Evolutionary conservation across 2,113 vertebrate genomes (phyloP).

Genomic region (Otus sunia): DNA sequence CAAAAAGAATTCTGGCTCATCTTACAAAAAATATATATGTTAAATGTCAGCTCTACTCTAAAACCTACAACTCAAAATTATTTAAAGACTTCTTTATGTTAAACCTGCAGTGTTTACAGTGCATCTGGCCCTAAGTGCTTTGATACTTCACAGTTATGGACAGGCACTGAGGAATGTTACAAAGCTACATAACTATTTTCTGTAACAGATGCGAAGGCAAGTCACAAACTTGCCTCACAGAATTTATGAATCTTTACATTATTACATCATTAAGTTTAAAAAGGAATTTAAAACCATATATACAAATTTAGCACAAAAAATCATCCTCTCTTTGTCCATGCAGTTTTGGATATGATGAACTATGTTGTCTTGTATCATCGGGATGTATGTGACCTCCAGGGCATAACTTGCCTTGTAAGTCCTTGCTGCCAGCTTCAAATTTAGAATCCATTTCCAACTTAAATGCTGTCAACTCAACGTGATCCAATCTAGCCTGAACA

Average conservation of each 20-base stretch:
- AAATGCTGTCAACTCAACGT: constrained; percentile 67
- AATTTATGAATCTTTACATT: constrained; percentile 79
- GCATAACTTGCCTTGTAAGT: constrained; percentile 78
- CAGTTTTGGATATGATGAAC: constrained; percentile 77
- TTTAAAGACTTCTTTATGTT: constrained; percentile 83
- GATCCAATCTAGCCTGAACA: constrained; percentile 70
- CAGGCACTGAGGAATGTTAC: constrained; percentile 98
- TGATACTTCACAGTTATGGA: constrained; percentile 91
- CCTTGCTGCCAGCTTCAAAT: constrained; percentile 75
- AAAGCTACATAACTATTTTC: constrained; percentile 90
- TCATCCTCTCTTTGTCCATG: constrained; percentile 83
- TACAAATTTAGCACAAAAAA: constrained; percentile 89
- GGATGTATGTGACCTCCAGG: constrained; percentile 71
- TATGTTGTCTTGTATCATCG: constrained; percentile 79
- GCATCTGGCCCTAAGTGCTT: constrained; percentile 88
- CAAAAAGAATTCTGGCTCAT: constrained; percentile 90
- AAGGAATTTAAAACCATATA: constrained; percentile 82
- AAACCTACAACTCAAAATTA: constrained; percentile 86
- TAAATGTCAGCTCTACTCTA: constrained; percentile 91
- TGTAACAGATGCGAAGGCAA: constrained; percentile 80
- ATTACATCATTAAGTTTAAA: constrained; percentile 78
- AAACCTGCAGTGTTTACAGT: constrained; percentile 86
- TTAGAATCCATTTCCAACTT: constrained; percentile 68
- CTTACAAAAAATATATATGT: constrained; percentile 92
- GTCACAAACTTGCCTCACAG: constrained; percentile 72